phyloP scores from a whole-genome alignment of 2,888 invertebrate genomes.

The Tribolium freemani region DNA sequence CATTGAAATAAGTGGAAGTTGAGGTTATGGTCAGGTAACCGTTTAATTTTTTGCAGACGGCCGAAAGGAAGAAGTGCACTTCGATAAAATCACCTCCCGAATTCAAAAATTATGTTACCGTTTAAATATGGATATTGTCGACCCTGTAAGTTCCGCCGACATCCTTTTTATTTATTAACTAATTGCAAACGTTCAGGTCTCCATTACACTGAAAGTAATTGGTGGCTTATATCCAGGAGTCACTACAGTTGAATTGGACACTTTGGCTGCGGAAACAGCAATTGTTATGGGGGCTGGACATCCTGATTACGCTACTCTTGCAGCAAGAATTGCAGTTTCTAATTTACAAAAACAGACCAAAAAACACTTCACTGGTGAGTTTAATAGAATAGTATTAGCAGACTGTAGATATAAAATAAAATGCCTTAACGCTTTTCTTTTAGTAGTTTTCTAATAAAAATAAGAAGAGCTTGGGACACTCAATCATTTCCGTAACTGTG shows the following conservation, averaged over 20 bases:
- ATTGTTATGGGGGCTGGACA: slow-evolving; percentile 98
- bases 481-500: no score
- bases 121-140: slow-evolving; percentile 95
- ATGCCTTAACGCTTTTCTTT: no score
- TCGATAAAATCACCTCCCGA: slow-evolving; percentile 98
- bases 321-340: slow-evolving; percentile 89
- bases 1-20: neutral
- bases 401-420: no score
- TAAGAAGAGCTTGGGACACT: no score
- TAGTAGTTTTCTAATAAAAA: no score
- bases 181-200: slow-evolving; percentile 70
- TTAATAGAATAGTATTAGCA: neutral
- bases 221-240: slow-evolving; percentile 96
- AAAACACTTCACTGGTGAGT: slow-evolving; percentile 87
- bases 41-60: slow-evolving; percentile 75
- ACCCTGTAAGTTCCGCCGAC: slow-evolving; percentile 81
- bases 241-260: slow-evolving; percentile 96
- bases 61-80: slow-evolving; percentile 90
- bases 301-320: slow-evolving; percentile 94
- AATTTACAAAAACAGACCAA: slow-evolving; percentile 98
- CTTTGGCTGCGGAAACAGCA: slow-evolving; percentile 98
- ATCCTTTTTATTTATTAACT: neutral
- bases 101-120: slow-evolving; percentile 97
- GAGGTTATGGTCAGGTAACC: slow-evolving; percentile 2
- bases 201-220: slow-evolving; percentile 92